phyloP scores from a whole-genome alignment of 2,888 invertebrate species.

The Uropetala carovei region DNA sequence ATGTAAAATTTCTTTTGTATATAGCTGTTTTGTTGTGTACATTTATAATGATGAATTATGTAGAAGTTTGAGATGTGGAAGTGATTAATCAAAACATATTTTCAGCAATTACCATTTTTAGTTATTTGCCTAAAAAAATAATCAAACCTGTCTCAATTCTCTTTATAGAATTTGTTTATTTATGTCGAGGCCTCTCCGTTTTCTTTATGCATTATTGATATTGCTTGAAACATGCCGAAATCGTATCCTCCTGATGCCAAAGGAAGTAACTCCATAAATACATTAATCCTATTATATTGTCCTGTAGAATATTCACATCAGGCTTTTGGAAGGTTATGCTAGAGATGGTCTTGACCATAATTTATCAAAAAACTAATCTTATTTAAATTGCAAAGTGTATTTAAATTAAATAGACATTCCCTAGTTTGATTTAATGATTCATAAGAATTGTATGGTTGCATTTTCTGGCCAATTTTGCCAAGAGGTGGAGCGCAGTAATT shows the following conservation, averaged over 20 bases:
- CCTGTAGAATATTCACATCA: not conserved
- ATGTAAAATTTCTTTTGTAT: conserved; percentile 55
- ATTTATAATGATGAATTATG: conserved; percentile 55
- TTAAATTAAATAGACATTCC: not conserved
- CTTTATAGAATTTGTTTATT: conserved; percentile 21
- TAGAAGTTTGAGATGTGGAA: conserved; percentile 52
- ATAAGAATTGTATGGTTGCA: not conserved
- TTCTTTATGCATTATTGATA: not conserved
- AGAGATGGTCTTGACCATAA: not conserved
- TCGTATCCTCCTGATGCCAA: conserved; percentile 48
- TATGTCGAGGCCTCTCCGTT: conserved; percentile 1
- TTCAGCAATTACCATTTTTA: conserved; percentile 33
- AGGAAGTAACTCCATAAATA: conserved; percentile 7
- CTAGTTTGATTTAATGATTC: not conserved
- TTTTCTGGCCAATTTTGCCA: not conserved
- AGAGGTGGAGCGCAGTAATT: not conserved
- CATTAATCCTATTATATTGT: not conserved
- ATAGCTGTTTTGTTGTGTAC: conserved; percentile 62
- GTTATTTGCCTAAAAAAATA: conserved; percentile 23
- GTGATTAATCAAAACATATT: conserved; percentile 57
- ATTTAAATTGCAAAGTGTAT: conserved; percentile 14
- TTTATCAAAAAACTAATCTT: not conserved
- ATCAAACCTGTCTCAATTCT: not conserved
- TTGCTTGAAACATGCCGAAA: not conserved
- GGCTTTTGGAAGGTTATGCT: not conserved